Evolutionary conservation across 2,888 invertebrate species (phyloP).

Genomic region (Catocala sponsa): DNA sequence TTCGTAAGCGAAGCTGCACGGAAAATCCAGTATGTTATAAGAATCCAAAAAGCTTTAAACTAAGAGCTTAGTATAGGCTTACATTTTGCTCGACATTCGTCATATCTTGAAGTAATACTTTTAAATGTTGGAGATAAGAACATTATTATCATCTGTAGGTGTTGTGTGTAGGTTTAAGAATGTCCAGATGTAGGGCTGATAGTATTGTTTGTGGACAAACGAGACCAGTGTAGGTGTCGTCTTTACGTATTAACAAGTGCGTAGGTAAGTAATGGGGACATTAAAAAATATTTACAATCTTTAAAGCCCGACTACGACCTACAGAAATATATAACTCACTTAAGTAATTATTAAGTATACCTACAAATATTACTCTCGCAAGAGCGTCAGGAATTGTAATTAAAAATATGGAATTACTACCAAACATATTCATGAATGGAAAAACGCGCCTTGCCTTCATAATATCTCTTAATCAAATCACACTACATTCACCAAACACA

Average conservation of each 20-base stretch:
- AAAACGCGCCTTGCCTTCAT: background rate
- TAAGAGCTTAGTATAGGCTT: no score
- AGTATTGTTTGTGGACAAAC: slow-evolving; percentile 27
- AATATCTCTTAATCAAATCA: slow-evolving; percentile 6
- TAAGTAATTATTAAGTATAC: no score
- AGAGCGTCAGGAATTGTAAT: no score
- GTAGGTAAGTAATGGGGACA: slow-evolving; percentile 40
- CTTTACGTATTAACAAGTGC: slow-evolving; percentile 41
- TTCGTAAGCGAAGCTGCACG: no score
- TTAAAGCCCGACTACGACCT: background rate
- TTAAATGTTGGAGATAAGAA: slow-evolving; percentile 6
- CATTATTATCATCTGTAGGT: slow-evolving; percentile 30
- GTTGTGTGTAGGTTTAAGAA: slow-evolving; percentile 57
- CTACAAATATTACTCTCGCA: no score
- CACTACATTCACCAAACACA: slow-evolving; percentile 14
- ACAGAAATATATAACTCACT: no score
- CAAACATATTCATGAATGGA: background rate
- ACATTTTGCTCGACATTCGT: no score
- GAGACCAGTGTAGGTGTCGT: slow-evolving; percentile 58
- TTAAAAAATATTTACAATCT: slow-evolving; percentile 19
- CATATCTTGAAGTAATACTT: background rate
- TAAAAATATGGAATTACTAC: background rate
- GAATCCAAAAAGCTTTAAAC: no score
- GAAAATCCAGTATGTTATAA: no score
- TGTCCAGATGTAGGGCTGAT: slow-evolving; percentile 57